phyloP scores from a whole-genome alignment of 2,888 invertebrate species.

The Tetragonula carbonaria region DNA sequence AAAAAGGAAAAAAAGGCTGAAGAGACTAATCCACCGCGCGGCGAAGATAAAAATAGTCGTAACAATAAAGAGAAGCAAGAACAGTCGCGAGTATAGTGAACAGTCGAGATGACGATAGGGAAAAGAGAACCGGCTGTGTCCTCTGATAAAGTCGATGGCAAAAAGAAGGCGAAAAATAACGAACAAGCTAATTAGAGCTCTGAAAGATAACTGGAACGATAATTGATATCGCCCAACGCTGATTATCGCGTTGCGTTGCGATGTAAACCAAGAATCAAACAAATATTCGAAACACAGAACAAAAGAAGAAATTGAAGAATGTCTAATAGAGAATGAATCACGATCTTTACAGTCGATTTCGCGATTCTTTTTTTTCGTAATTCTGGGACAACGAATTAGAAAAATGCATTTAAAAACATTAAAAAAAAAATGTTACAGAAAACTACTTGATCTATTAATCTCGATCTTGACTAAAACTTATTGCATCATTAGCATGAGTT shows the following conservation, averaged over 20 bases:
- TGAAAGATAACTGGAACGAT: neutral
- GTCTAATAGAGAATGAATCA: too few relatives aligned
- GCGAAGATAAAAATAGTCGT: neutral
- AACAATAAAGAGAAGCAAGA: constrained; percentile 1
- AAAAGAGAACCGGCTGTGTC: neutral
- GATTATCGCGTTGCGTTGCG: neutral
- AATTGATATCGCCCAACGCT: neutral
- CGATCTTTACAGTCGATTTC: too few relatives aligned
- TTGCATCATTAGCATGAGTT: too few relatives aligned
- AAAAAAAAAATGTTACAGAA: too few relatives aligned
- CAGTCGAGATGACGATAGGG: neutral
- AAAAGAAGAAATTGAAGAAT: neutral
- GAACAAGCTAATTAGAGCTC: neutral
- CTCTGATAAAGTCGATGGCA: neutral
- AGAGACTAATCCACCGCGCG: neutral
- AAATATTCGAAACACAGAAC: neutral
- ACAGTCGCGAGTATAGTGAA: constrained; percentile 19
- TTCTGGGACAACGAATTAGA: too few relatives aligned
- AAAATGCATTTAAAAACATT: too few relatives aligned
- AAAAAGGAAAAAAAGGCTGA: neutral
- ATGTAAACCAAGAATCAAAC: neutral
- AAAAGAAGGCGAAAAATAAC: neutral
- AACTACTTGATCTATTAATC: too few relatives aligned
- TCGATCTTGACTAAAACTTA: too few relatives aligned
- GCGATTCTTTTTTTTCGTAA: too few relatives aligned